A percentile compares a stretch with the other conserved stretches of the same genome.
These are phyloP conservation scores for Spodoptera exigua DNA, from an alignment of 2,888 invertebrate species.

Conservation along the genomic window DNA sequence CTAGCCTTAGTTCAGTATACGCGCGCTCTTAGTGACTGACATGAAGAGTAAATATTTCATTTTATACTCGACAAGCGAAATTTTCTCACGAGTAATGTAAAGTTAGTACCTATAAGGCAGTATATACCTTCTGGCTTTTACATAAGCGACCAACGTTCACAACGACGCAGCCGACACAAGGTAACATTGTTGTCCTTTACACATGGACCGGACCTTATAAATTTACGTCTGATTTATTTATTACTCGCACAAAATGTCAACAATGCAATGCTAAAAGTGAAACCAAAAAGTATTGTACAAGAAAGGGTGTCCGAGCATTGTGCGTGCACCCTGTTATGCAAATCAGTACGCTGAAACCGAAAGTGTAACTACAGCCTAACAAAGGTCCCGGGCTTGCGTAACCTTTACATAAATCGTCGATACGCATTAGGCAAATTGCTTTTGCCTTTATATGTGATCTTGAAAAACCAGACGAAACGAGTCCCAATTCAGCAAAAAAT, in stretches of 20 bases:
- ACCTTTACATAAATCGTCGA: constrained; percentile 86
- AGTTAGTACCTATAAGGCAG: constrained; percentile 47
- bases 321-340: constrained; percentile 83
- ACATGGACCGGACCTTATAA: constrained; percentile 80
- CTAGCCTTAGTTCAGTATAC: constrained; percentile 30
- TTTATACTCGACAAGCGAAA: constrained; percentile 18
- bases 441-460: constrained; percentile 69
- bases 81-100: constrained; percentile 65
- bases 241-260: constrained; percentile 84
- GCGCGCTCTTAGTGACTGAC: constrained; percentile 10
- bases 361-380: constrained; percentile 75
- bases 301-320: constrained; percentile 83
- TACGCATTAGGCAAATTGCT: constrained; percentile 85
- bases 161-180: constrained; percentile 60
- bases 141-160: constrained; percentile 61
- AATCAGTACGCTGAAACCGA: constrained; percentile 88
- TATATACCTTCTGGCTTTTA: constrained; percentile 64
- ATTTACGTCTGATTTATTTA: constrained; percentile 87
- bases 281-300: constrained; percentile 81
- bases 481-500: constrained; percentile 71
- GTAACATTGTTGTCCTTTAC: constrained; percentile 77
- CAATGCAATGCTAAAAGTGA: constrained; percentile 86
- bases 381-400: constrained; percentile 77
- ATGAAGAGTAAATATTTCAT: constrained; percentile 28
- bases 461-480: constrained; percentile 72